Base-by-base conservation (phyloP, 2,113 vertebrate species). In the Peromyscus leucopus region DNA sequence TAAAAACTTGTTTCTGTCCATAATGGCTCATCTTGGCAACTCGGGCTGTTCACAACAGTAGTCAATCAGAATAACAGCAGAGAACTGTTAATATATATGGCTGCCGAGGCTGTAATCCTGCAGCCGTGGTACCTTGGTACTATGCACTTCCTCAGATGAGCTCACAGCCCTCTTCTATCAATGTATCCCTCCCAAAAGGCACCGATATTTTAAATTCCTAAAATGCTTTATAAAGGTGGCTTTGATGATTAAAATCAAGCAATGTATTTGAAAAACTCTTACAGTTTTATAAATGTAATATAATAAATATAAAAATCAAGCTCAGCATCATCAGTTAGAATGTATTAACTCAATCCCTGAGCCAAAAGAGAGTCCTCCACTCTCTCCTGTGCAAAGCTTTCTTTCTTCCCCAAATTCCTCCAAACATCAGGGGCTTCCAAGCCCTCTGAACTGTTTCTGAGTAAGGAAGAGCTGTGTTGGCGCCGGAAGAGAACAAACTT, bases 121-220 rank as follows among this genome's bases (percentile, higher is more conserved):
- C 2, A 42, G 57, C 8, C 24, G 0, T 5, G 82, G 24, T 28
- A 42, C 24, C 13, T 42, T 26, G 61, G 39, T 21, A 19, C 15
- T 83, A 15, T 1, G 13, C 0, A 2, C 33, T 2, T 17, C 33
- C 17, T 15, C 0, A 3, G 7, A 3, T 24, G 26, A 22, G 39
- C 7, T 36, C 4, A 16, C 2, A 8, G 28, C 16, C 11, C 28
- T 59, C n/a, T 6, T 31, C 48, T 24, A 0, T 1, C n/a, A 4
- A 51, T 36, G 84, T 24, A 15, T 26, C 11, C n/a, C n/a, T 42
- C n/a, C 39, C 26, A 65, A 19, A 78, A 15, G 28, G 0, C 1
- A 0, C 5, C 28, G 0, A 9, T 10, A 4, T 31, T 83, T 57
- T 72, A 75, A 51, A 67, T 69, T 48, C 39, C 42, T 69, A 48